These are phyloP conservation scores for Dermolepida albohirtum DNA, from an alignment of 2,888 invertebrate species.

Conservation along the genomic window DNA sequence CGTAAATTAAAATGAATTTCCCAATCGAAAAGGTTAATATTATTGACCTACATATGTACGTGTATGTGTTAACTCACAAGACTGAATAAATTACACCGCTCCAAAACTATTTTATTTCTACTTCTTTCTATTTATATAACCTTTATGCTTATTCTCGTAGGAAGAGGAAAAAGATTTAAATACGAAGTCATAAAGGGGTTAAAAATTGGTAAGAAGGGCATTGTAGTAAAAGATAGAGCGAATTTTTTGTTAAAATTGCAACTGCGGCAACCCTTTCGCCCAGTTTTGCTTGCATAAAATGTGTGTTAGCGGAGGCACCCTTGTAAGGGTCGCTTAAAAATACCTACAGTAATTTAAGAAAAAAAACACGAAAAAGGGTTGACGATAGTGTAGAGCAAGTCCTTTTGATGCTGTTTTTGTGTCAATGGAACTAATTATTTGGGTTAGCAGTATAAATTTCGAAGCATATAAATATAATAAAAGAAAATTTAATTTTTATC, in stretches of 20 bases:
- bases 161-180: too few species aligned
- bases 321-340: too few species aligned
- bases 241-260: not conserved
- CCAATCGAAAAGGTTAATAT: slow-evolving; percentile 4
- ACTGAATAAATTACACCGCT: too few species aligned
- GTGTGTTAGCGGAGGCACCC: slow-evolving; percentile 18
- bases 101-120: slow-evolving; percentile 8
- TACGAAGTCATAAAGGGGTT: too few species aligned
- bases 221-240: not conserved
- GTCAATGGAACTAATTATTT: too few species aligned
- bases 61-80: too few species aligned
- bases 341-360: not conserved
- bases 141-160: too few species aligned
- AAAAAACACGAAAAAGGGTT: slow-evolving; percentile 6
- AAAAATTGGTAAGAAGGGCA: not conserved
- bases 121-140: not conserved
- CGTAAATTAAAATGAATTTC: slow-evolving; percentile 1
- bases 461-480: too few species aligned
- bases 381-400: not conserved
- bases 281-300: slow-evolving; percentile 20
- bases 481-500: too few species aligned
- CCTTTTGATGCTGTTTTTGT: not conserved
- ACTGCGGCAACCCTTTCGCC: not conserved
- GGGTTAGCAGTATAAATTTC: too few species aligned
- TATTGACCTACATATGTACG: slow-evolving; percentile 18